Conservation (phyloP, 1,140 invertebrate species). For the Luehdorfia chinensis region DNA sequence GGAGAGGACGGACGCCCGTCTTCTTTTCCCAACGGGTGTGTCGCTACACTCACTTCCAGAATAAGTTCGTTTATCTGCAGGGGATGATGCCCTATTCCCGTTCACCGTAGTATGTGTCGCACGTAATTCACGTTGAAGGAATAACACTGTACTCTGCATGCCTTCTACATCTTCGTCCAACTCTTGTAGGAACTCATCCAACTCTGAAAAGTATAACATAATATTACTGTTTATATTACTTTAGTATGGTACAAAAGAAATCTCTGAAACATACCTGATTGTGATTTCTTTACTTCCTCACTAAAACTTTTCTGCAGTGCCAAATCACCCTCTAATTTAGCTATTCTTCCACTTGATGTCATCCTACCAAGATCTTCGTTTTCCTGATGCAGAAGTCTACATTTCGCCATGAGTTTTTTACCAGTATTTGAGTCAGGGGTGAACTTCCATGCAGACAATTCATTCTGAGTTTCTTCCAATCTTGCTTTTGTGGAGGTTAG, state of each 20-base stretch:
- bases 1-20: constrained; percentile 82
- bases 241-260: background rate
- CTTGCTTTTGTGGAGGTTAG: constrained; percentile 92
- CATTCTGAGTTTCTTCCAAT: constrained; percentile 98
- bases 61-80: constrained; percentile 68
- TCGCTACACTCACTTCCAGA: constrained; percentile 72
- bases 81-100: constrained; percentile 33
- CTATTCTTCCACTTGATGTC: constrained; percentile 95
- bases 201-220: constrained; percentile 79
- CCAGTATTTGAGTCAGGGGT: constrained; percentile 98
- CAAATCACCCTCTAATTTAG: constrained; percentile 96
- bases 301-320: constrained; percentile 96
- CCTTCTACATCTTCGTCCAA: constrained; percentile 98
- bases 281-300: constrained; percentile 97
- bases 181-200: constrained; percentile 97
- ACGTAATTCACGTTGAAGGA: constrained; percentile 93
- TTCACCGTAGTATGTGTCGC: constrained; percentile 77
- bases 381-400: constrained; percentile 96
- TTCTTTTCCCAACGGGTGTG: constrained; percentile 75
- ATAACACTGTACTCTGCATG: constrained; percentile 98
- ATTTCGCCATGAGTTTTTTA: constrained; percentile 98
- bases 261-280: constrained; percentile 85
- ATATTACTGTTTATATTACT: background rate
- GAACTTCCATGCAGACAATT: constrained; percentile 99
- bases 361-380: constrained; percentile 98